Evolutionary conservation across 2,888 invertebrate genomes (phyloP).

Genomic region (Tenthredo distinguenda): DNA sequence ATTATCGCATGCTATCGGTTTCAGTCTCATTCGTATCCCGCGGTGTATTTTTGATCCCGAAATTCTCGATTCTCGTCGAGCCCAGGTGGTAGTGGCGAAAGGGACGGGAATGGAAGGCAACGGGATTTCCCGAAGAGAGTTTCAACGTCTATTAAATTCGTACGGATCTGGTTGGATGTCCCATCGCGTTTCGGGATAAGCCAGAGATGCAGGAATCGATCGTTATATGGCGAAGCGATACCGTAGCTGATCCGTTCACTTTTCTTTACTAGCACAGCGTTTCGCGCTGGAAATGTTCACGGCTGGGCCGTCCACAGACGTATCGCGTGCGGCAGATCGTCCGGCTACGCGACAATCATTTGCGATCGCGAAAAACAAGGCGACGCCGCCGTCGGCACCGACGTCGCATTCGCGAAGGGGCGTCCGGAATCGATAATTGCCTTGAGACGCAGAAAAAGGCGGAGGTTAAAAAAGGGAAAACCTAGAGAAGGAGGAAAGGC

Average conservation of each 20-base stretch:
- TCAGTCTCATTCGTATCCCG: neutral
- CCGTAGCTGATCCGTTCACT: neutral
- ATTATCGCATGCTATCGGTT: slow-evolving; percentile 8
- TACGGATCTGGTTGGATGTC: neutral
- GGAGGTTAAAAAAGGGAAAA: neutral
- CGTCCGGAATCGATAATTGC: slow-evolving; percentile 38
- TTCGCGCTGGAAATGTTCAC: neutral
- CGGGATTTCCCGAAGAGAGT: neutral
- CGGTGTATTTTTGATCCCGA: neutral
- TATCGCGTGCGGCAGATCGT: slow-evolving; percentile 42
- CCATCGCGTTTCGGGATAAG: slow-evolving; percentile 3
- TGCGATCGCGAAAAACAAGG: slow-evolving; percentile 54
- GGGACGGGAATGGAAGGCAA: neutral
- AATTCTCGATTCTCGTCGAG: slow-evolving; percentile 9
- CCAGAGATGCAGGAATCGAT: slow-evolving; percentile 12
- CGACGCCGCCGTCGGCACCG: slow-evolving; percentile 61
- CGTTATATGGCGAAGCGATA: neutral
- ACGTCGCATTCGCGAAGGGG: slow-evolving; percentile 58
- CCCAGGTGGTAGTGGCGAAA: neutral
- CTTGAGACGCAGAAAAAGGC: slow-evolving; percentile 55
- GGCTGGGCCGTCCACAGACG: neutral
- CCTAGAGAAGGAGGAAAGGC: neutral
- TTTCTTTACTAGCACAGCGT: neutral
- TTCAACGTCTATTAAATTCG: slow-evolving; percentile 33
- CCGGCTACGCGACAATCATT: slow-evolving; percentile 8